Conservation (phyloP, 2,113 vertebrate genomes). For the Eclectus roratus region DNA sequence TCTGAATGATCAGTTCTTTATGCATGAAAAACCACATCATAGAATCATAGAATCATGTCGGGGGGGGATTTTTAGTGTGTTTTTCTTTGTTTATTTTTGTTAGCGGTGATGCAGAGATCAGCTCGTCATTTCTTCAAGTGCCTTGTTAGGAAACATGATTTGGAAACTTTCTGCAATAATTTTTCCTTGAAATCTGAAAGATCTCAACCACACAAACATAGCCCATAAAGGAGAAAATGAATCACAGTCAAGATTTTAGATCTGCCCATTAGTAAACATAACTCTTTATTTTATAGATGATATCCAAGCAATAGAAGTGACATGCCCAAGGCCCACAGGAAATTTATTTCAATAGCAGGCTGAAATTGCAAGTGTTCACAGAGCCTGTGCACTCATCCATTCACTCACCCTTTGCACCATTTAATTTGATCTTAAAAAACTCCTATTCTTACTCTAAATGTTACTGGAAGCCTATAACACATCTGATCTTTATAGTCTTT, state of each 20-base stretch:
- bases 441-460: background rate
- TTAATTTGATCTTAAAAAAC: background rate
- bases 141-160: background rate
- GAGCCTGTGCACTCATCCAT: background rate
- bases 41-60: no score
- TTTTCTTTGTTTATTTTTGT: background rate
- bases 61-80: rapidly evolving
- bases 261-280: background rate
- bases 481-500: background rate
- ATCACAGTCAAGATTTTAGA: background rate
- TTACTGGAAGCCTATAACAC: background rate
- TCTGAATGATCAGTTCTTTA: background rate
- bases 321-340: background rate
- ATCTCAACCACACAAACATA: background rate
- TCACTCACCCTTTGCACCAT: background rate
- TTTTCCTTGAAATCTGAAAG: background rate
- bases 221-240: background rate
- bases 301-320: background rate
- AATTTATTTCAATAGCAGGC: background rate
- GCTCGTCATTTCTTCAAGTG: background rate
- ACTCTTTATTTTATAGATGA: background rate
- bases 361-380: background rate
- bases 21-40: background rate
- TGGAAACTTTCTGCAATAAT: background rate
- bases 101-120: background rate